Evolutionary conservation across 2,888 invertebrate genomes (phyloP).

Genomic region (Lithophane ornitopus): DNA sequence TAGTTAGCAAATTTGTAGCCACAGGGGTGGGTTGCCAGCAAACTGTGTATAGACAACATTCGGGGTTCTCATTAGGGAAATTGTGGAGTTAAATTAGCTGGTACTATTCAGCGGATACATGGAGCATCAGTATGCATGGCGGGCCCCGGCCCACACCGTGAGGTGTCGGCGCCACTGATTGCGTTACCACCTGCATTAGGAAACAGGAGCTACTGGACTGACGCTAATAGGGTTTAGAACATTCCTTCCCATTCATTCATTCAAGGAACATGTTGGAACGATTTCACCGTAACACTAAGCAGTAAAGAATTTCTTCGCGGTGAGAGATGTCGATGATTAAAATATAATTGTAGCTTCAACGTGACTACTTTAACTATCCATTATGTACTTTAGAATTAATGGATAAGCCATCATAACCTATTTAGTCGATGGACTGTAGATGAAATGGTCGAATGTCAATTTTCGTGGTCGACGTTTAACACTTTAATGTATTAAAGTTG

Average conservation of each 20-base stretch:
- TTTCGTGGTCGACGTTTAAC: slow-evolving; percentile 47
- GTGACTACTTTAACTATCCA: not conserved
- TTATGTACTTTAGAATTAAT: slow-evolving; percentile 10
- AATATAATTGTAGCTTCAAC: not conserved
- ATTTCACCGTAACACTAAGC: not conserved
- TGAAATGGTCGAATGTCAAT: slow-evolving; percentile 42
- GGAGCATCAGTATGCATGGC: slow-evolving; percentile 75
- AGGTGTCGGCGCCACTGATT: slow-evolving; percentile 77
- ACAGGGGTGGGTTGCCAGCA: slow-evolving; percentile 15
- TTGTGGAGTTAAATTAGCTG: slow-evolving; percentile 72
- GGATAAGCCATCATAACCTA: slow-evolving; percentile 10
- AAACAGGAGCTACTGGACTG: slow-evolving; percentile 50
- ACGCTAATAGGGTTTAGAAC: slow-evolving; percentile 48
- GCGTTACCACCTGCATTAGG: slow-evolving; percentile 69
- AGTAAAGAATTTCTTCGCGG: not conserved
- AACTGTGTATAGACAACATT: slow-evolving; percentile 56
- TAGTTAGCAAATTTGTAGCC: slow-evolving; percentile 45
- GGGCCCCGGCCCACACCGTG: slow-evolving; percentile 49
- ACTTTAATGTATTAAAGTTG: slow-evolving; percentile 58
- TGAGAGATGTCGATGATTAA: not conserved
- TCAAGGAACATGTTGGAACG: not conserved
- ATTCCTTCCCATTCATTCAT: no score
- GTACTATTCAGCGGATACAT: slow-evolving; percentile 54
- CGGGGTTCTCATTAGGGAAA: slow-evolving; percentile 71
- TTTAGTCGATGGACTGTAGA: slow-evolving; percentile 39